A percentile compares a stretch with the other conserved stretches of the same genome.
phyloP scores from a whole-genome alignment of 2,113 vertebrate species.

The Gnathonemus echidnorhynchus region DNA sequence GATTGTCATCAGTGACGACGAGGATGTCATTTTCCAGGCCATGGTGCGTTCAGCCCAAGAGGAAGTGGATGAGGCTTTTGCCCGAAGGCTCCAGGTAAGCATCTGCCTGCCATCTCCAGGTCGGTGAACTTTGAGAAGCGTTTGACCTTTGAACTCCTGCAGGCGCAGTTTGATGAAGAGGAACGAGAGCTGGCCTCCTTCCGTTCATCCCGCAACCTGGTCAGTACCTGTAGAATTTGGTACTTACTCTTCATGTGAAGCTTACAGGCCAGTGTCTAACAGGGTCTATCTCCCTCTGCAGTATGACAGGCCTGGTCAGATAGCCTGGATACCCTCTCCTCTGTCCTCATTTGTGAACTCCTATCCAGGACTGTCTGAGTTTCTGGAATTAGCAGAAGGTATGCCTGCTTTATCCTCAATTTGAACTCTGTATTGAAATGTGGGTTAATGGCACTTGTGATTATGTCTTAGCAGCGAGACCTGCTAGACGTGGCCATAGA shows the following conservation, averaged over 20 bases:
- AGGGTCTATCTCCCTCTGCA: constrained; percentile 21
- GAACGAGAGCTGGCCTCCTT: constrained; percentile 22
- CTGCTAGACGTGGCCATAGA: constrained; percentile 23
- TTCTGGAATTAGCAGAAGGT: constrained; percentile 22
- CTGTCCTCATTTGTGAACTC: constrained; percentile 30
- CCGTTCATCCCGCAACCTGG: constrained; percentile 18
- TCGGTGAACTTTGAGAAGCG: not conserved
- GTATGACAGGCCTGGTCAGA: constrained; percentile 35
- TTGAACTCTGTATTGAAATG: not conserved
- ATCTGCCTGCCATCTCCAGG: not conserved
- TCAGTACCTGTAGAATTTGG: constrained; percentile 3
- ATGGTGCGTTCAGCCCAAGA: constrained; percentile 46
- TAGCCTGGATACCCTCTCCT: constrained; percentile 49
- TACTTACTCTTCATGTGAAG: not conserved
- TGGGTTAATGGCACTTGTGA: not conserved
- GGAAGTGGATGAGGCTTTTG: constrained; percentile 59
- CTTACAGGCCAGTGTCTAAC: not conserved
- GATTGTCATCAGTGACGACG: constrained; percentile 58
- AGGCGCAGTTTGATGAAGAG: constrained; percentile 62
- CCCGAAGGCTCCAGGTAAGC: constrained; percentile 58
- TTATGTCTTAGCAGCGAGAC: constrained; percentile 11
- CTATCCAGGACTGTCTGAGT: constrained; percentile 11
- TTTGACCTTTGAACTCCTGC: not conserved
- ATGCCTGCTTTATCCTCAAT: not conserved
- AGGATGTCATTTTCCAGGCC: constrained; percentile 36